Conservation (phyloP, 2,113 vertebrate genomes). For the Poeciliopsis occidentalis region DNA sequence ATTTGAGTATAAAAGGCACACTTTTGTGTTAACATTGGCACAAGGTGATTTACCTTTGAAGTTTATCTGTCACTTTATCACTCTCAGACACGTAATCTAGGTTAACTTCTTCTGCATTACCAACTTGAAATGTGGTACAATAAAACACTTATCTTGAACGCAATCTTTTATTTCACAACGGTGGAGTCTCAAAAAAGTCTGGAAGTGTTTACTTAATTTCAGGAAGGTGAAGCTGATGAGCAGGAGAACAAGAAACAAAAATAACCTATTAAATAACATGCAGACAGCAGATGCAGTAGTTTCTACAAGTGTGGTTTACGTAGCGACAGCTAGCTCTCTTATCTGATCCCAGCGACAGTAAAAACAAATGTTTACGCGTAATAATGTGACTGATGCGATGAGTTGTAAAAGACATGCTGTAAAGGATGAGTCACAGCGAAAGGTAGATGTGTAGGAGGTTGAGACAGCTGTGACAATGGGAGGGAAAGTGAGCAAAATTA, state of each 20-base stretch:
- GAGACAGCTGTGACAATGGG: neutral
- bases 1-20: neutral
- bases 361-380: constrained; percentile 39
- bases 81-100: neutral
- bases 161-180: neutral
- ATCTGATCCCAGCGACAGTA: constrained; percentile 39
- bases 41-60: neutral
- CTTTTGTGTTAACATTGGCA: neutral
- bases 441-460: constrained; percentile 17
- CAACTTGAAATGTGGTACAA: neutral
- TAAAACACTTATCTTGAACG: neutral
- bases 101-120: neutral
- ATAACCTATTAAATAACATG: neutral
- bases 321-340: constrained; percentile 48
- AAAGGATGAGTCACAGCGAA: neutral
- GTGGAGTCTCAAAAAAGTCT: neutral
- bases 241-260: too few relatives aligned
- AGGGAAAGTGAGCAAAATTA: constrained; percentile 3
- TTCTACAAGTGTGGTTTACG: constrained; percentile 55
- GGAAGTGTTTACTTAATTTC: neutral
- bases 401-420: constrained; percentile 12
- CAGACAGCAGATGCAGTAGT: constrained; percentile 11
- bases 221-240: neutral
- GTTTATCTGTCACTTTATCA: neutral
- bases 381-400: constrained; percentile 36